These are phyloP conservation scores for Aporrectodea caliginosa DNA, from an alignment of 1,140 invertebrate genomes.

Conservation along the genomic window DNA sequence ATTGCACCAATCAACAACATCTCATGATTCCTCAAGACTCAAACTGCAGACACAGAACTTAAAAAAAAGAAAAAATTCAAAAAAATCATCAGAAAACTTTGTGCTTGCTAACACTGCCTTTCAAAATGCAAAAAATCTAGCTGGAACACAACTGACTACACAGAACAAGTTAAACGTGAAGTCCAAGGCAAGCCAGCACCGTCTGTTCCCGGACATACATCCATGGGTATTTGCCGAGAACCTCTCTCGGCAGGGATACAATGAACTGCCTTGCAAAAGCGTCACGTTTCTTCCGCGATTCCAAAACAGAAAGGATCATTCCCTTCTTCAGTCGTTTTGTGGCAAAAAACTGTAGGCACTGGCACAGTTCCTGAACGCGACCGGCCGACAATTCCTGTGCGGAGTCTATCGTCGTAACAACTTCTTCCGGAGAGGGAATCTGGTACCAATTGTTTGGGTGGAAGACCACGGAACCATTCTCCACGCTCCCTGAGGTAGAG, in stretches of 20 bases:
- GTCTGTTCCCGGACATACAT: background rate
- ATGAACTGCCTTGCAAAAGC: background rate
- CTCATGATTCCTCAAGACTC: too few relatives aligned
- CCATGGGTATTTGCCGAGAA: background rate
- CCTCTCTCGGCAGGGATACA: background rate
- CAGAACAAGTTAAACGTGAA: background rate
- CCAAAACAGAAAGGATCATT: background rate
- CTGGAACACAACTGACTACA: too few relatives aligned
- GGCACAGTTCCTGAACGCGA: background rate
- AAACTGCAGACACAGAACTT: too few relatives aligned
- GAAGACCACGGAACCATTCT: background rate
- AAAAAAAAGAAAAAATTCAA: too few relatives aligned
- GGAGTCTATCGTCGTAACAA: background rate
- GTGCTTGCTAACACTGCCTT: too few relatives aligned
- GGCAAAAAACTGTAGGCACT: background rate
- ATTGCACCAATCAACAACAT: too few relatives aligned
- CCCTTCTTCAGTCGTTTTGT: background rate
- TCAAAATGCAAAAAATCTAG: too few relatives aligned
- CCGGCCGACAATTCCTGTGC: background rate
- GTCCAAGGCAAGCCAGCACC: background rate
- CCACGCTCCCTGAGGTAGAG: background rate
- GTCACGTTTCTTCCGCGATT: background rate
- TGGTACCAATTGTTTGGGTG: background rate
- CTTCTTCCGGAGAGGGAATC: background rate
- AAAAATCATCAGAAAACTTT: too few relatives aligned